Evolutionary conservation across 2,888 invertebrate species (phyloP).

Genomic region (Chrysolina oricalcia): DNA sequence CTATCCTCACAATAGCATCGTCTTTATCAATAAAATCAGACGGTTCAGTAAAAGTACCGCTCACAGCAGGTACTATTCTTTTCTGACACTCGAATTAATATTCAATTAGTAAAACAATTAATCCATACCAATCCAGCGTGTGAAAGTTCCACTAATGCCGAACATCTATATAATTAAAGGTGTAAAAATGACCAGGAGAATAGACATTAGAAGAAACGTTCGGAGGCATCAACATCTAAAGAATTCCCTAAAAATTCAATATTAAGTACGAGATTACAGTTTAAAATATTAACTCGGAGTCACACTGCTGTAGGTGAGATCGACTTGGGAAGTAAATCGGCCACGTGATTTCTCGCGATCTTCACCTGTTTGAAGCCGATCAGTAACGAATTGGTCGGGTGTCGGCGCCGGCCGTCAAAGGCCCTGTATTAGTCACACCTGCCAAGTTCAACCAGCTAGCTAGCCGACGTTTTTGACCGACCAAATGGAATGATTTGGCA

Average conservation of each 20-base stretch:
- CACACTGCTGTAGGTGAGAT: constrained; percentile 70
- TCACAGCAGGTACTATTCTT: constrained; percentile 46
- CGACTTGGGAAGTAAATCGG: constrained; percentile 58
- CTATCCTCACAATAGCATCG: constrained; percentile 5
- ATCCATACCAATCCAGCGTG: constrained; percentile 48
- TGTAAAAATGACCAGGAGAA: constrained; percentile 24
- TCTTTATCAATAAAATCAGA: constrained; percentile 32
- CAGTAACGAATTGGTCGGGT: constrained; percentile 60
- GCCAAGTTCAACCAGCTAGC: constrained; percentile 68
- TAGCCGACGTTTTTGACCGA: constrained; percentile 61
- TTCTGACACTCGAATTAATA: constrained; percentile 53
- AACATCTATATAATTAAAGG: constrained; percentile 37
- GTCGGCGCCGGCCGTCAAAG: constrained; percentile 69
- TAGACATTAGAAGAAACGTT: constrained; percentile 35
- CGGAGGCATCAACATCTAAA: constrained; percentile 49
- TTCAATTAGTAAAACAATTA: constrained; percentile 55
- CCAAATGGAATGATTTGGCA: constrained; percentile 70
- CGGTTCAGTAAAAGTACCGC: constrained; percentile 34
- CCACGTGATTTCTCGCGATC: constrained; percentile 45
- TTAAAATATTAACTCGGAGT: constrained; percentile 69
- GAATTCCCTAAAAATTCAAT: constrained; percentile 66
- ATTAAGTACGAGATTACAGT: constrained; percentile 68
- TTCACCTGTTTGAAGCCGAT: constrained; percentile 13
- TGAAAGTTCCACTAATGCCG: constrained; percentile 42
- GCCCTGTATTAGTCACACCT: constrained; percentile 72